Conservation (phyloP, 2,113 vertebrate genomes). For the Coryphaenoides rupestris region DNA sequence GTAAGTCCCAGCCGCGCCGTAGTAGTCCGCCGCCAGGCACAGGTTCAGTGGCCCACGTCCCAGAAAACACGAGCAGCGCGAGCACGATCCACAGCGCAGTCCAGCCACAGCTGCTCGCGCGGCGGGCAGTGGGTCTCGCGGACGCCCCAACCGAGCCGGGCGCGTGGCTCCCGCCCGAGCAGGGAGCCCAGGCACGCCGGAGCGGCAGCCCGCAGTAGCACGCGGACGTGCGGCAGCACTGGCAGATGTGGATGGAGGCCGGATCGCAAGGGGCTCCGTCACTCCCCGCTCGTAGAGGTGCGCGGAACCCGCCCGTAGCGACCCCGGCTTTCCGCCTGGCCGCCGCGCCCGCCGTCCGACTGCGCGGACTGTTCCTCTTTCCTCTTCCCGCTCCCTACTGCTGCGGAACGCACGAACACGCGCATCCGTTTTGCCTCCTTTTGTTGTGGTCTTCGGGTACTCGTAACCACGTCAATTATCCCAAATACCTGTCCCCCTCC, state of each 20-base stretch:
- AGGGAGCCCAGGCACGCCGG: slow-evolving; percentile 84
- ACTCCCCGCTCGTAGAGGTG: slow-evolving; percentile 84
- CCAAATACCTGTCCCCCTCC: slow-evolving; percentile 27
- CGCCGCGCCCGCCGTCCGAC: no score
- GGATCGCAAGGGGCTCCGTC: slow-evolving; percentile 83
- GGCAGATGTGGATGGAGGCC: slow-evolving; percentile 91
- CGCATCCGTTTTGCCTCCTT: slow-evolving; percentile 36
- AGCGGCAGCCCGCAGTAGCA: slow-evolving; percentile 97
- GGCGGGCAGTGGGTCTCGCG: slow-evolving; percentile 69
- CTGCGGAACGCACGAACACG: slow-evolving; percentile 53
- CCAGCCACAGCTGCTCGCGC: slow-evolving; percentile 87
- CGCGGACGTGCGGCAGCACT: slow-evolving; percentile 91
- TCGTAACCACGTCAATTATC: slow-evolving; percentile 62
- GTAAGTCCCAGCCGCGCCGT: slow-evolving; percentile 86
- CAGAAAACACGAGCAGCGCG: slow-evolving; percentile 93
- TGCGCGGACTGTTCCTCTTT: slow-evolving; percentile 79
- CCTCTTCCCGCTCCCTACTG: slow-evolving; percentile 61
- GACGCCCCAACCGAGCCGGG: slow-evolving; percentile 60
- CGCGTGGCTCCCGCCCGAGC: slow-evolving; percentile 70
- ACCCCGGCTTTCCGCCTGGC: slow-evolving; percentile 72
- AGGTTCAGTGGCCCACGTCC: slow-evolving; percentile 96
- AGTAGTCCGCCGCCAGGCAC: slow-evolving; percentile 93
- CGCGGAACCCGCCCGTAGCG: slow-evolving; percentile 77
- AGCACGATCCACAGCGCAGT: slow-evolving; percentile 97
- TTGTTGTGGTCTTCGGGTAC: slow-evolving; percentile 28